phyloP scores from a whole-genome alignment of 2,888 invertebrate species.

The Nysson spinosus region DNA sequence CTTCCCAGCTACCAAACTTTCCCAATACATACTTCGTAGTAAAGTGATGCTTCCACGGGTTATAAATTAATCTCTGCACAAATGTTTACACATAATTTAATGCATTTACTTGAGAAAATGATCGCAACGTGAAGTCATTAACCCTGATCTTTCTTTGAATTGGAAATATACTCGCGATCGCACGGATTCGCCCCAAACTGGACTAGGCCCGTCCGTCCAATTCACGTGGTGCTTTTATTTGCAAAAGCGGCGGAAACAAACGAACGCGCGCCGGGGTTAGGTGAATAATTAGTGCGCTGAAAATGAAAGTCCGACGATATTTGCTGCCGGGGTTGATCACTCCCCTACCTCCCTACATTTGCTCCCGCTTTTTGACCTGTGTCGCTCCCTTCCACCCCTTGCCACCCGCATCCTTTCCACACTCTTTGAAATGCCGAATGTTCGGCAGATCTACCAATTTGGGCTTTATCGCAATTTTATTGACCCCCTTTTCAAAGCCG shows the following conservation, averaged over 20 bases:
- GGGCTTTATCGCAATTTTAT: conserved; percentile 69
- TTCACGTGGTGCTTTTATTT: conserved; percentile 60
- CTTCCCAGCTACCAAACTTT: conserved; percentile 23
- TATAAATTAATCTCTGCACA: no score
- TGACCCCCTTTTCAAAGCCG: conserved; percentile 61
- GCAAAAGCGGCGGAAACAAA: conserved; percentile 66
- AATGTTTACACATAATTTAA: no score
- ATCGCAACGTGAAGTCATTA: no score
- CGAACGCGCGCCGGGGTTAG: conserved; percentile 64
- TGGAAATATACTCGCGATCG: neutral
- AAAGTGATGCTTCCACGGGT: no score
- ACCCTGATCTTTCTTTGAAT: neutral
- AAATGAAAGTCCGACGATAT: conserved; percentile 73
- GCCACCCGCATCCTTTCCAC: neutral
- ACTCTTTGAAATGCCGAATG: no score
- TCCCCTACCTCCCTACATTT: conserved; percentile 14
- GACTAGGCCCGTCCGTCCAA: conserved; percentile 22
- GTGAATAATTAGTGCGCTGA: conserved; percentile 72
- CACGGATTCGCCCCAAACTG: neutral
- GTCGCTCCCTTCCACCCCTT: neutral
- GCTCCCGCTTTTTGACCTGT: conserved; percentile 10
- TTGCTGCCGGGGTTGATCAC: conserved; percentile 63
- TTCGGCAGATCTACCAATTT: no score
- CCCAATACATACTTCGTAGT: neutral
- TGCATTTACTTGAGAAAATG: no score